Conservation (phyloP, 1,140 invertebrate genomes). For the Drosophila repletoides region DNA sequence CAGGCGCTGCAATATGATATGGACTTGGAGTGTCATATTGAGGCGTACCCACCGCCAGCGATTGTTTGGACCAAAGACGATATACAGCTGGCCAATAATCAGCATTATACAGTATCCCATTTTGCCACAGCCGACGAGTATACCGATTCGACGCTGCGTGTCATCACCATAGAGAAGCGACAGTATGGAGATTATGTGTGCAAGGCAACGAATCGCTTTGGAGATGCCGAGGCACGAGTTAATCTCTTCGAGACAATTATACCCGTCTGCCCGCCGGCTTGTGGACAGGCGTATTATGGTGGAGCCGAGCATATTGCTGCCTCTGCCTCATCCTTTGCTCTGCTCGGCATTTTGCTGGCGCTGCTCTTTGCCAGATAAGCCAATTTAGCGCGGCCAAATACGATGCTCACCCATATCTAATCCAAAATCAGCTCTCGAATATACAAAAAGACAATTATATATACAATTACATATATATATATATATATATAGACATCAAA, state of each 20-base stretch:
- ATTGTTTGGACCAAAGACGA: conserved; percentile 94
- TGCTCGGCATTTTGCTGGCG: conserved; percentile 62
- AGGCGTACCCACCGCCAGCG: conserved; percentile 94
- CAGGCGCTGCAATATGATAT: conserved; percentile 95
- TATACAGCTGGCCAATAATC: conserved; percentile 91
- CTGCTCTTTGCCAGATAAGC: conserved; percentile 77
- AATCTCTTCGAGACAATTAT: conserved; percentile 95
- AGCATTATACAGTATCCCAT: conserved; percentile 94
- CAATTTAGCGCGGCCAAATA: conserved; percentile 27
- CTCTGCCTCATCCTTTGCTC: conserved; percentile 65
- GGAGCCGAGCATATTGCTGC: conserved; percentile 82
- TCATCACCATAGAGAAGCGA: conserved; percentile 94
- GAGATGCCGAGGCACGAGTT: conserved; percentile 89
- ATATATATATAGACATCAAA: conserved; percentile 49
- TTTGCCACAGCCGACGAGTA: conserved; percentile 95
- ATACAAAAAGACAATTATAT: too few species aligned
- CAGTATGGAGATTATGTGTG: conserved; percentile 94
- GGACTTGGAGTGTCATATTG: conserved; percentile 95
- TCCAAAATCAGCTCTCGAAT: conserved; percentile 49
- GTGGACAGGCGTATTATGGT: conserved; percentile 88
- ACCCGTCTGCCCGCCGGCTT: conserved; percentile 95
- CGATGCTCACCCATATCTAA: conserved; percentile 28
- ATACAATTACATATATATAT: conserved; percentile 23
- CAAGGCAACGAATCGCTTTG: conserved; percentile 93
- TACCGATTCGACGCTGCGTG: conserved; percentile 93